These are phyloP conservation scores for Lucilia cuprina DNA, from an alignment of 1,140 invertebrate species.

Conservation along the genomic window DNA sequence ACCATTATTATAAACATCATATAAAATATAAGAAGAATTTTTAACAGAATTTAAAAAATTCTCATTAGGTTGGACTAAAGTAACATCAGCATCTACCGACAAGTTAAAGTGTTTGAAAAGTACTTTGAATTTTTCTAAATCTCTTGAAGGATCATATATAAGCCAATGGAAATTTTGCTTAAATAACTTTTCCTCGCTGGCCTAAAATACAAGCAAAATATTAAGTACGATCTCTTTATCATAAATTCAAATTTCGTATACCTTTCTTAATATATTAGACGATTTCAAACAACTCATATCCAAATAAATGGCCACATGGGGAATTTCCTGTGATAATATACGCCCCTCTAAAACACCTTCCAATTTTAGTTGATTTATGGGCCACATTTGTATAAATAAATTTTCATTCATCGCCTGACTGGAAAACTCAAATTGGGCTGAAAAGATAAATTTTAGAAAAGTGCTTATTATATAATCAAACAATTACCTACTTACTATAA, in stretches of 20 bases:
- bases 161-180: slow-evolving; percentile 37
- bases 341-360: neutral
- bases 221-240: neutral
- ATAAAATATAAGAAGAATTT: slow-evolving; percentile 7
- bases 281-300: slow-evolving; percentile 38
- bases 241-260: neutral
- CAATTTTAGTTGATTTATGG: neutral
- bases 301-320: slow-evolving; percentile 14
- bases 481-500: too few species aligned
- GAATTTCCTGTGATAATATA: neutral
- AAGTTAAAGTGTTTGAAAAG: slow-evolving; percentile 34
- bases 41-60: neutral
- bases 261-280: slow-evolving; percentile 21
- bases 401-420: neutral
- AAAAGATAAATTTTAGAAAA: too few species aligned
- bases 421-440: slow-evolving; percentile 21
- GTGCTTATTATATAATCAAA: neutral
- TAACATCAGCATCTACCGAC: slow-evolving; percentile 37
- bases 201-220: neutral
- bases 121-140: slow-evolving; percentile 13
- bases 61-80: slow-evolving; percentile 38
- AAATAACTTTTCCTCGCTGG: slow-evolving; percentile 19
- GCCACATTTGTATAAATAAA: slow-evolving; percentile 10
- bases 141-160: slow-evolving; percentile 29
- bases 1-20: slow-evolving; percentile 44